Evolutionary conservation across 2,797 vertebrate genomes (phyloP), one percentile per base, ranked within the genome.

Genomic region (Myiotriccus ornatus): DNA sequence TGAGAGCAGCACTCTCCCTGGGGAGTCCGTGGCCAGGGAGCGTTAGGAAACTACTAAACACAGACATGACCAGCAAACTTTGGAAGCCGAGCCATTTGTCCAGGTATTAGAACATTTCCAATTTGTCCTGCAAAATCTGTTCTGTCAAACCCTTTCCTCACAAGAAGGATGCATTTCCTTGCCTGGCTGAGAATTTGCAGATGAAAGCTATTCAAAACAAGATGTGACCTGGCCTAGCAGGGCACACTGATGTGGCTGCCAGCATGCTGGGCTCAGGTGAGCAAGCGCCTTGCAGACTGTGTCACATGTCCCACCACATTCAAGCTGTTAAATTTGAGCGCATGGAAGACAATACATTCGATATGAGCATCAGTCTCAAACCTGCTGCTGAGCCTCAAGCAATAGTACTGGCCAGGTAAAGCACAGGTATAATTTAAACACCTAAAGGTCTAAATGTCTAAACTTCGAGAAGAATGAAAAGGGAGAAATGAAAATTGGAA

Each of bases 1-100:
- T 3, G 10, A 44, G 24, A 19, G 44, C 57, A 67, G 24, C 9
- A 1, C 10, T 39, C 8, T 74, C 14, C 50, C 25, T 2, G 0
- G 24, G 27, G 5, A 34, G 5, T 3, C 4, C 4, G 0, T 3
- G 39, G 53, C 59, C 57, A 32, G 47, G 30, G 56, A 27, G 9
- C 0, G 0, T 43, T 35, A 49, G 23, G 35, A 69, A 55, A 56
- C 6, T 14, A 1, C 8, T 47, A 15, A 55, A 39, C 24, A 7
- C 17, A 24, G 17, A 15, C 2, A 1, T 9, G 12, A 52, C 14
- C 46, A 49, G 18, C 44, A 55, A 23, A 34, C 47, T 56, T 32
- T 16, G 34, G 37, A 74, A 27, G 34, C 68, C 43, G 63, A 19
- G 24, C 46, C 27, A 6, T 46, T 32, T 46, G 22, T 77, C 49